phyloP scores from a whole-genome alignment of 2,113 vertebrate species.

The Gymnogyps californianus region DNA sequence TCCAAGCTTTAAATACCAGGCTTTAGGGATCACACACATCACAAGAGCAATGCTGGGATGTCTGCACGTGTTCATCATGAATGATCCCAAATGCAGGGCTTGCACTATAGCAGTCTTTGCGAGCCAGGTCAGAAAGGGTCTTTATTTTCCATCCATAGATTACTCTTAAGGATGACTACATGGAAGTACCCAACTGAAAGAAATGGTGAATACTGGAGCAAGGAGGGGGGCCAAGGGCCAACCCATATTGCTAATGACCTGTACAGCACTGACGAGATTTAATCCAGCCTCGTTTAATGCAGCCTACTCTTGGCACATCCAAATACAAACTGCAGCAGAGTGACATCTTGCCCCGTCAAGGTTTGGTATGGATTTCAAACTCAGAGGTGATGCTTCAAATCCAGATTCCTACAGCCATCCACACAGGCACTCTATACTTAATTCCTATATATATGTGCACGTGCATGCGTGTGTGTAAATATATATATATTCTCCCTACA shows the following conservation, averaged over 20 bases:
- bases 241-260: neutral
- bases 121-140: neutral
- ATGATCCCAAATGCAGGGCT: neutral
- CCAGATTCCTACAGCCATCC: neutral
- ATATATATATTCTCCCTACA: neutral
- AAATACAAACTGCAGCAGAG: neutral
- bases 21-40: neutral
- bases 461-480: fast-evolving
- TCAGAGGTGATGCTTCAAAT: neutral
- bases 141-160: neutral
- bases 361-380: neutral
- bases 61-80: neutral
- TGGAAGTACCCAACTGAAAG: neutral
- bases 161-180: neutral
- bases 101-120: fast-evolving
- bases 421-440: neutral
- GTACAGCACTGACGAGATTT: neutral
- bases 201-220: neutral
- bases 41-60: neutral
- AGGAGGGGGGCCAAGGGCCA: neutral
- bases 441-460: neutral
- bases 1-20: neutral
- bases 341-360: neutral
- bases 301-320: neutral
- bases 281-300: neutral